Percentiles rank a stretch among this genome's conserved stretches.
Evolutionary conservation across 1,140 invertebrate genomes (phyloP).

Genomic region (Aphelenchoides avenae): DNA sequence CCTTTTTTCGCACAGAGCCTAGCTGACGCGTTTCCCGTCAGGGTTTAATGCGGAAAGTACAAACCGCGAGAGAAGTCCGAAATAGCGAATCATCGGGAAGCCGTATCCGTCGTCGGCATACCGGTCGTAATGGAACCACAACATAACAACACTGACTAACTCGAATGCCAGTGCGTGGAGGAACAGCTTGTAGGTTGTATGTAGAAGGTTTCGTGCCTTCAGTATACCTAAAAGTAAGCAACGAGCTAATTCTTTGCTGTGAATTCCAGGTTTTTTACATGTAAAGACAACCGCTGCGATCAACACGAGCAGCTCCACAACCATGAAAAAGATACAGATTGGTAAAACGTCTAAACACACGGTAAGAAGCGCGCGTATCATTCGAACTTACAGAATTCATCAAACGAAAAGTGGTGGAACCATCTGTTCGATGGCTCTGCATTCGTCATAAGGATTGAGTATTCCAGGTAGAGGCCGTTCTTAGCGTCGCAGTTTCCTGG

Average conservation of each 20-base stretch:
- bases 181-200: constrained; percentile 81
- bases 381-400: constrained; percentile 78
- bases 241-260: constrained; percentile 2
- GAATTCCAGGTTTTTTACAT: constrained; percentile 5
- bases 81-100: constrained; percentile 63
- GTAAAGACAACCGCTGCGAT: constrained; percentile 27
- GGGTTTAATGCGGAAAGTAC: constrained; percentile 32
- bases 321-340: constrained; percentile 67
- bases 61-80: constrained; percentile 64
- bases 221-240: constrained; percentile 67
- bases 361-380: constrained; percentile 1
- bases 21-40: constrained; percentile 3
- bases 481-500: constrained; percentile 53
- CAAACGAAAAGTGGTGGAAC: constrained; percentile 81
- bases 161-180: constrained; percentile 68
- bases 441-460: constrained; percentile 75
- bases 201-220: constrained; percentile 72
- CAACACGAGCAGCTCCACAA: constrained; percentile 43
- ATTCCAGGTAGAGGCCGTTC: constrained; percentile 65
- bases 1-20: constrained; percentile 64
- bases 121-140: constrained; percentile 68
- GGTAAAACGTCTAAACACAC: constrained; percentile 69
- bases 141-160: constrained; percentile 66
- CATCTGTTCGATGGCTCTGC: constrained; percentile 71
- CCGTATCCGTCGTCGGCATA: constrained; percentile 71